phyloP scores from a whole-genome alignment of 53 echinoderm and acorn worm species.

The Patiria pectinifera region DNA sequence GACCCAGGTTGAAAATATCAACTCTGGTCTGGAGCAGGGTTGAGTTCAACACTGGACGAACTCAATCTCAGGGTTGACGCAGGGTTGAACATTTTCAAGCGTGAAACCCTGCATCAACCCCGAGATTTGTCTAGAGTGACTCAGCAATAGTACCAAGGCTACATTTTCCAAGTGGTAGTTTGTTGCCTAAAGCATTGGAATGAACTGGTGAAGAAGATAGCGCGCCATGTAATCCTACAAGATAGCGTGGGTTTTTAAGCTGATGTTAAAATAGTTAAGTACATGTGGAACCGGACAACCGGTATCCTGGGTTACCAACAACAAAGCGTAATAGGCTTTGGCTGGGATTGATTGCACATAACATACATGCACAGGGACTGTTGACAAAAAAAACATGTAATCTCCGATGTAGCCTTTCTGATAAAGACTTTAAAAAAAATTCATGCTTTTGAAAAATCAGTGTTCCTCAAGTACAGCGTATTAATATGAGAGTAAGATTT shows the following conservation, averaged over 20 bases:
- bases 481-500: too few species aligned
- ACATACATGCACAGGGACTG: neutral
- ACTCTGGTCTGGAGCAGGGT: too few species aligned
- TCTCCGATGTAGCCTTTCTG: neutral
- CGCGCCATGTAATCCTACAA: neutral
- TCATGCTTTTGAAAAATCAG: neutral
- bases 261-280: conserved; percentile 17
- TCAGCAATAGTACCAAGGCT: neutral
- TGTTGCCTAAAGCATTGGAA: neutral
- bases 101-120: too few species aligned
- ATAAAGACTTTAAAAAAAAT: neutral
- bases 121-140: too few species aligned
- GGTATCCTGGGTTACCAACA: conserved; percentile 11
- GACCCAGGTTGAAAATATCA: too few species aligned
- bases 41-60: too few species aligned
- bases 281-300: neutral
- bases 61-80: too few species aligned
- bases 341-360: neutral
- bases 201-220: neutral
- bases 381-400: neutral
- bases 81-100: too few species aligned
- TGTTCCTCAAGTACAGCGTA: too few species aligned
- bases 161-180: neutral
- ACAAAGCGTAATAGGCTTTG: neutral
- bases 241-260: neutral